Base-by-base conservation (phyloP, 2,113 vertebrate genomes). In the Mormoops blainvillei region DNA sequence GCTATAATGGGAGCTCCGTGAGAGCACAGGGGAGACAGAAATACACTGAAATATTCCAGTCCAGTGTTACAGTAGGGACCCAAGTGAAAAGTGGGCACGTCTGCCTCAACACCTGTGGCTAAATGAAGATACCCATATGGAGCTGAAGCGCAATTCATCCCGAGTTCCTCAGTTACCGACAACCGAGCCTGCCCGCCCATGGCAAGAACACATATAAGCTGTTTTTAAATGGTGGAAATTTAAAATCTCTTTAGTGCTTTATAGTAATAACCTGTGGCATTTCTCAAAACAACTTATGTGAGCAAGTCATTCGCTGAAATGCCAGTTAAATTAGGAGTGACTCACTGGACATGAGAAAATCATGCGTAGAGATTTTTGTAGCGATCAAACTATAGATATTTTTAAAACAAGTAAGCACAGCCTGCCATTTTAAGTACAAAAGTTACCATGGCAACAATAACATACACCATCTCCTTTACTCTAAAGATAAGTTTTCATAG, bases 391-490 rank as follows among this genome's bases (percentile, higher is more conserved):
- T 58, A 43, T 50, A 74, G 77, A 74, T 95, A 89, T 92, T 96
- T 96, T 95, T 86, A 94, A 93, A 87, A 71, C 83, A 52, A 58
- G 78, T 43, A 92, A 89, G 61, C 78, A 63, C 11, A 89, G 77
- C 84, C 87, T 84, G 78, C 74, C 90, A 97, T 89, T 95, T 95
- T 87, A 93, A 94, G 83, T 87, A 80, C 54, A 89, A 86, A 61
- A 89, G 92, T 98, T 95, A 90, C 92, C 84, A 95, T 92, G 84
- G 87, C 84, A 95, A 96, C 81, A 22, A 45, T 74, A 92, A 80
- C 43, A 76, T 86, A 96, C 56, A 41, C 87, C 87, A 11, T 96
- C 85, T 84, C 38, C 22, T 36, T 22, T n/a, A 89, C 33, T 63
- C 54, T 80, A 89, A 82, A 95, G 73, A 82, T 94, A 89, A 83